These are phyloP conservation scores for Odontomachus brunneus DNA, from an alignment of 1,140 invertebrate genomes.

Conservation along the genomic window DNA sequence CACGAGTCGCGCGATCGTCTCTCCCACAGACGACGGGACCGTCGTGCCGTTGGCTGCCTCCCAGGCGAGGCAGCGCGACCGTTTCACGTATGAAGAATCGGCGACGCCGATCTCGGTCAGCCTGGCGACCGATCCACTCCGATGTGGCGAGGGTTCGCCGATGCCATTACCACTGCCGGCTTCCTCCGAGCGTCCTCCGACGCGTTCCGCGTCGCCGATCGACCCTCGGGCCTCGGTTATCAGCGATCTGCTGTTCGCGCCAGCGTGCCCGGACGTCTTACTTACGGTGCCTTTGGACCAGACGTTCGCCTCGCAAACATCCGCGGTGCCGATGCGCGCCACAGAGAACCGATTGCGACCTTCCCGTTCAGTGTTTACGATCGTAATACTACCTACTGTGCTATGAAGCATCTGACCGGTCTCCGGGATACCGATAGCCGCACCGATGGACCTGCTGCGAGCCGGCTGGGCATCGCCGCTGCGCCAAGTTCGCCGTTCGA, in stretches of 20 bases:
- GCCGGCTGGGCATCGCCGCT: too few species aligned
- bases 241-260: background rate
- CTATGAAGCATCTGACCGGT: background rate
- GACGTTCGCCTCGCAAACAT: background rate
- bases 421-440: background rate
- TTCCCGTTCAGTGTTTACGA: background rate
- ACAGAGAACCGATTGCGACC: background rate
- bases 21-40: background rate
- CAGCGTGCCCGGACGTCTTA: background rate
- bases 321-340: background rate
- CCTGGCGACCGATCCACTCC: background rate
- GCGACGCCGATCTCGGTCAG: slow-evolving; percentile 2
- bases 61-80: background rate
- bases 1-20: background rate
- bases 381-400: slow-evolving; percentile 12
- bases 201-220: background rate
- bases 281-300: background rate
- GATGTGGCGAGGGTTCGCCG: background rate
- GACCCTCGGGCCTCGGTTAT: background rate
- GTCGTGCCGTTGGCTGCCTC: background rate
- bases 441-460: background rate
- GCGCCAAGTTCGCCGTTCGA: slow-evolving; percentile 8
- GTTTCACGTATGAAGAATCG: slow-evolving; percentile 5
- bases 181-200: too few species aligned
- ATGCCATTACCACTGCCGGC: background rate